Evolutionary conservation across 2,113 vertebrate species (phyloP).

Genomic region (Bos javanicus): DNA sequence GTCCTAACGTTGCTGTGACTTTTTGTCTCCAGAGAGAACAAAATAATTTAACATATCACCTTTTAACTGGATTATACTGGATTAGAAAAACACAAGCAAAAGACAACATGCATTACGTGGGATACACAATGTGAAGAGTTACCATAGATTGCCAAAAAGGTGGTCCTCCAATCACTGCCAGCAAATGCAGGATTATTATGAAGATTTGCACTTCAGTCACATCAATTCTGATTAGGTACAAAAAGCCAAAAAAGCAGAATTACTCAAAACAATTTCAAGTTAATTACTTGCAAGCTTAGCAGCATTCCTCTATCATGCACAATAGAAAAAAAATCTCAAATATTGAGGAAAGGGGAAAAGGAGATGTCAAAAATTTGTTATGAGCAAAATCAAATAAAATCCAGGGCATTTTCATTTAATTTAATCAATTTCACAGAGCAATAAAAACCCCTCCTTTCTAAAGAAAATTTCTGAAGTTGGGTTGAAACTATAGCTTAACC

Average conservation of each 20-base stretch:
- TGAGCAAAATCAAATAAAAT: slow-evolving; percentile 50
- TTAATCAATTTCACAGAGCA: slow-evolving; percentile 71
- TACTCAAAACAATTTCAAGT: slow-evolving; percentile 80
- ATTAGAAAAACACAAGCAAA: slow-evolving; percentile 59
- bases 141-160: slow-evolving; percentile 99
- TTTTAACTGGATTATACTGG: background rate
- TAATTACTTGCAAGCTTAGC: slow-evolving; percentile 79
- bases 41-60: background rate
- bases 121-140: slow-evolving; percentile 81
- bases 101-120: slow-evolving; percentile 63
- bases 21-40: slow-evolving; percentile 14
- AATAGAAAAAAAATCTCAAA: slow-evolving; percentile 58
- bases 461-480: slow-evolving; percentile 54
- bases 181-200: slow-evolving; percentile 99
- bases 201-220: slow-evolving; percentile 99
- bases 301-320: slow-evolving; percentile 83
- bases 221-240: slow-evolving; percentile 96
- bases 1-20: background rate
- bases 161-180: slow-evolving; percentile 98
- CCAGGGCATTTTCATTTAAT: slow-evolving; percentile 29
- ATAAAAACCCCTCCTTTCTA: slow-evolving; percentile 67
- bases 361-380: slow-evolving; percentile 53
- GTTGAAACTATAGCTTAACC: slow-evolving; percentile 56
- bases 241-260: slow-evolving; percentile 84
- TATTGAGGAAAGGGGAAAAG: slow-evolving; percentile 17